A percentile compares a stretch with the other conserved stretches of the same genome.
Conservation (phyloP, 2,888 invertebrate genomes). For the Oscheius onirici region DNA sequence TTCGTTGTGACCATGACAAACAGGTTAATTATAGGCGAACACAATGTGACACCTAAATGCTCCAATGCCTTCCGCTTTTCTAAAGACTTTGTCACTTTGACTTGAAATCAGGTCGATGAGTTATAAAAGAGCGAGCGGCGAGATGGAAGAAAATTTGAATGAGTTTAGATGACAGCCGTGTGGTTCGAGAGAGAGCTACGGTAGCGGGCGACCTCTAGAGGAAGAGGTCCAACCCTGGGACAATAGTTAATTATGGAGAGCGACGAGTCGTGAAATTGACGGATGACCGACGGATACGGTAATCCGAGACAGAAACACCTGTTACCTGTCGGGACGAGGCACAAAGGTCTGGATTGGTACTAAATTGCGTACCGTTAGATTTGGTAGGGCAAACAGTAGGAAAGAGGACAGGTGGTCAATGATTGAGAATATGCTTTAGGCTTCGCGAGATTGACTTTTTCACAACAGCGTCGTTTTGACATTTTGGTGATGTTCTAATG, state of each 20-base stretch:
- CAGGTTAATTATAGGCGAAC: slow-evolving; percentile 14
- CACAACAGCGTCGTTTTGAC: too few species aligned
- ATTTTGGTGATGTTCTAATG: neutral
- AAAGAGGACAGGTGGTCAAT: neutral
- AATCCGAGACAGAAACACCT: slow-evolving; percentile 31
- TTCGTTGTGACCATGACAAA: slow-evolving; percentile 16
- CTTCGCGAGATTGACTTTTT: neutral
- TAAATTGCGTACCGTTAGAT: too few species aligned
- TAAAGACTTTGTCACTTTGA: too few species aligned
- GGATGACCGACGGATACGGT: slow-evolving; percentile 8
- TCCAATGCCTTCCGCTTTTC: neutral
- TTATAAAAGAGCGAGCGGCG: neutral
- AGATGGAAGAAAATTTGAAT: slow-evolving; percentile 5
- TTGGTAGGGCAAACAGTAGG: neutral
- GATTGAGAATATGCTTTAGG: neutral
- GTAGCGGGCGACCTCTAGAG: slow-evolving; percentile 2
- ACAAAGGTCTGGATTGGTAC: too few species aligned
- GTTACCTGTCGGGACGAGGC: neutral
- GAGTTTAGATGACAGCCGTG: slow-evolving; percentile 11
- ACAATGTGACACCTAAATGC: slow-evolving; percentile 3
- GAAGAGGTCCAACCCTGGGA: neutral
- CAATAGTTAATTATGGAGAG: slow-evolving; percentile 28
- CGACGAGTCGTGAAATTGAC: slow-evolving; percentile 29
- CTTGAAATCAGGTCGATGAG: too few species aligned
- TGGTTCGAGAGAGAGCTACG: slow-evolving; percentile 11